phyloP scores from a whole-genome alignment of 2,797 vertebrate species.

The Myiothlypis coronata region DNA sequence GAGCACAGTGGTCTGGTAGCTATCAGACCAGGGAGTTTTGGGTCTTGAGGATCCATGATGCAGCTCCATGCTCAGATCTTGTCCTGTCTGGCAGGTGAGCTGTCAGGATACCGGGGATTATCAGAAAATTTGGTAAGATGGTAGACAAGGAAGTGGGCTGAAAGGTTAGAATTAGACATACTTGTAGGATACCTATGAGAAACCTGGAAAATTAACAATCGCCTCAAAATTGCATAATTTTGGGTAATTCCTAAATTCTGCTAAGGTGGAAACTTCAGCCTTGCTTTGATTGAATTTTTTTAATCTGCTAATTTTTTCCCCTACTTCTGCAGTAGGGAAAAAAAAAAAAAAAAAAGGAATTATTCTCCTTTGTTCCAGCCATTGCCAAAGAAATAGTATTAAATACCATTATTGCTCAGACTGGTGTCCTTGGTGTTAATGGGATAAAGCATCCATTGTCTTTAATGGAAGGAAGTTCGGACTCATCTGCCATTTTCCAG shows the following conservation, averaged over 20 bases:
- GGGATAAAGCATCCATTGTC: not conserved
- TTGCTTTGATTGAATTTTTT: not conserved
- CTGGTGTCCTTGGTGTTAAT: not conserved
- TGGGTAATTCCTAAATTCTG: not conserved
- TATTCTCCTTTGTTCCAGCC: not conserved
- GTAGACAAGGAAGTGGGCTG: not conserved
- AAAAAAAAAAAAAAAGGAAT: not conserved
- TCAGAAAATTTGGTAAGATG: not conserved
- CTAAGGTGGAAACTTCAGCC: not conserved
- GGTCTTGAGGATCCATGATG: not conserved
- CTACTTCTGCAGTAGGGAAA: not conserved
- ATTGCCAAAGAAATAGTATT: not conserved
- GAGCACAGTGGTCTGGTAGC: accelerated
- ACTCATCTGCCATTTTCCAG: not conserved
- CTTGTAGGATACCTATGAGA: not conserved
- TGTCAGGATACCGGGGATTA: not conserved
- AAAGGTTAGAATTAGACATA: not conserved
- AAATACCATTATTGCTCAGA: not conserved
- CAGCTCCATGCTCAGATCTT: not conserved
- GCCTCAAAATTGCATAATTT: not conserved
- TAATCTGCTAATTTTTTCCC: not conserved
- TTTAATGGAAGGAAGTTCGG: constrained; percentile 10
- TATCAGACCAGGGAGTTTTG: not conserved
- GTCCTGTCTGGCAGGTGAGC: accelerated
- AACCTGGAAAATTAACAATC: not conserved